A percentile compares a stretch with the other conserved stretches of the same genome.
Evolutionary conservation across 2,888 invertebrate species (phyloP).

Genomic region (Petrolisthes cinctipes): DNA sequence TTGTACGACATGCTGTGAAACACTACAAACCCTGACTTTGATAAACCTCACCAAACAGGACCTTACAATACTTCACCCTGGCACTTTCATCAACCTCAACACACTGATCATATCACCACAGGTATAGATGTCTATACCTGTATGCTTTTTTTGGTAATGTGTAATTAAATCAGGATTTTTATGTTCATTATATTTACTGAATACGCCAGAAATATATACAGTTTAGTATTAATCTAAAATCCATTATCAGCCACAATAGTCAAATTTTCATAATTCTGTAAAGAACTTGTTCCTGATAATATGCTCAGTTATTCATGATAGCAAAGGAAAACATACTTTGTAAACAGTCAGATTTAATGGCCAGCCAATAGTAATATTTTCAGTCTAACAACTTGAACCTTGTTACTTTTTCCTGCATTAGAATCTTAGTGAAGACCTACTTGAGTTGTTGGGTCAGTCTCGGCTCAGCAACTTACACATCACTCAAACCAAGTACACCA

Average conservation of each 20-base stretch:
- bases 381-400: background rate
- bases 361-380: background rate
- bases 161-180: background rate
- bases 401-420: conserved; percentile 68
- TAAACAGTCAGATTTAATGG: background rate
- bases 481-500: conserved; percentile 76
- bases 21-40: conserved; percentile 77
- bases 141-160: background rate
- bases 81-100: conserved; percentile 81
- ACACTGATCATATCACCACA: conserved; percentile 72
- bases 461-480: conserved; percentile 79
- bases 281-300: background rate
- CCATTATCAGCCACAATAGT: too few relatives aligned
- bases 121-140: conserved; percentile 27
- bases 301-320: background rate
- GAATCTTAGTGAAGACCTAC: conserved; percentile 80
- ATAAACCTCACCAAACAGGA: conserved; percentile 81
- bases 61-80: conserved; percentile 81
- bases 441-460: conserved; percentile 77
- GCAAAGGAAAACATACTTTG: too few relatives aligned
- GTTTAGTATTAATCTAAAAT: background rate
- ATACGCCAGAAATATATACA: background rate
- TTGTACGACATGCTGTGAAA: conserved; percentile 76
- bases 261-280: too few relatives aligned
- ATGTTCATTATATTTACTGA: background rate